Percentiles rank a stretch among this genome's conserved stretches.
These are phyloP conservation scores for Aspidapion aeneum DNA, from an alignment of 2,888 invertebrate genomes.

Conservation along the genomic window DNA sequence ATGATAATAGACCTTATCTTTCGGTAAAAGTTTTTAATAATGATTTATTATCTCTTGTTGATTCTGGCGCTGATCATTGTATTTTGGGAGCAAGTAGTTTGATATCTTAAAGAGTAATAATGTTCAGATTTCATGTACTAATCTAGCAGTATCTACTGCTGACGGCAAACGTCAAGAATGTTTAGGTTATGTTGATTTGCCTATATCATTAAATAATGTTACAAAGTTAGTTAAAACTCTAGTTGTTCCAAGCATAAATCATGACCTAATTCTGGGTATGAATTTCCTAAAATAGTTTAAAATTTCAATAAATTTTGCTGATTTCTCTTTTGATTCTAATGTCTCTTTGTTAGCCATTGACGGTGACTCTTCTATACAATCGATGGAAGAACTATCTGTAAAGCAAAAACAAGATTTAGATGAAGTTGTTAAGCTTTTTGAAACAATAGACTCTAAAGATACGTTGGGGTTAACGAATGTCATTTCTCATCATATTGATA, in stretches of 20 bases:
- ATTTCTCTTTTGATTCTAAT: too few relatives aligned
- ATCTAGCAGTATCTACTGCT: too few relatives aligned
- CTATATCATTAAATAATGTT: not conserved
- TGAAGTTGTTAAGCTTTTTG: not conserved
- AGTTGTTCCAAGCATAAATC: constrained; percentile 2
- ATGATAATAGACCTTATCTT: too few relatives aligned
- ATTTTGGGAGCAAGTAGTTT: constrained; percentile 3
- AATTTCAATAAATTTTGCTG: not conserved
- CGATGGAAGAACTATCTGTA: not conserved
- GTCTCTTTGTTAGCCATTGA: too few relatives aligned
- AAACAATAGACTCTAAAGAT: constrained; percentile 1
- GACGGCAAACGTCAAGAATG: too few relatives aligned
- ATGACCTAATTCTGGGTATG: constrained; percentile 6
- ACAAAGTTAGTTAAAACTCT: constrained; percentile 2
- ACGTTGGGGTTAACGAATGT: constrained; percentile 5
- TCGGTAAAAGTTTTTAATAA: too few relatives aligned
- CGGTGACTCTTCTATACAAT: too few relatives aligned
- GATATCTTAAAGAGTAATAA: too few relatives aligned
- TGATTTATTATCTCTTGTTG: too few relatives aligned
- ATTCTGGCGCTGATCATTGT: too few relatives aligned
- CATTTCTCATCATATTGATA: constrained; percentile 7
- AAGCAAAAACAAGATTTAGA: not conserved
- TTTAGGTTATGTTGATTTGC: not conserved
- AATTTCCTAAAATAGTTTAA: constrained; percentile 3
- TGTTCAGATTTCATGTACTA: too few relatives aligned